These are phyloP conservation scores for Trichoplusia ni DNA, from an alignment of 1,140 invertebrate species.

Conservation along the genomic window DNA sequence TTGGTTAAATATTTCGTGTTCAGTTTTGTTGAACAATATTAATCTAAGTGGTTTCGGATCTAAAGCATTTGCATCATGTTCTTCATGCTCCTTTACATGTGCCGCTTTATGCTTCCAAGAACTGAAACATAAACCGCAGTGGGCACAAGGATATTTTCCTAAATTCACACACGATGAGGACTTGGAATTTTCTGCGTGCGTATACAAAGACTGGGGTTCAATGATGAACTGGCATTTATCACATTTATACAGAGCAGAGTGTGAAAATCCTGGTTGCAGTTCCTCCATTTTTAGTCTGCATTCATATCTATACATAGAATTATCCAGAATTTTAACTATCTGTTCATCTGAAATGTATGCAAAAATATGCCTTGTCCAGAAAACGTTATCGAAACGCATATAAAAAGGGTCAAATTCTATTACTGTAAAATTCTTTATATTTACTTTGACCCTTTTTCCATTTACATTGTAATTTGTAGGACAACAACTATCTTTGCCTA, in stretches of 20 bases:
- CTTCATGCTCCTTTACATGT: constrained; percentile 50
- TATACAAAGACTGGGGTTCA: constrained; percentile 41
- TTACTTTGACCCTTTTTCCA: constrained; percentile 2
- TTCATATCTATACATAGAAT: constrained; percentile 58
- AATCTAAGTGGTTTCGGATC: constrained; percentile 48
- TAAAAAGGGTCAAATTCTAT: constrained; percentile 52
- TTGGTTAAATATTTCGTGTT: constrained; percentile 47
- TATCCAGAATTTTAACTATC: constrained; percentile 40
- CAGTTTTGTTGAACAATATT: constrained; percentile 52
- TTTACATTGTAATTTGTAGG: constrained; percentile 45
- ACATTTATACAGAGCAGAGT: constrained; percentile 59
- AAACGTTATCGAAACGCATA: constrained; percentile 50
- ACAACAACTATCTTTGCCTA: constrained; percentile 28
- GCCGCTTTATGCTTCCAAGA: constrained; percentile 30
- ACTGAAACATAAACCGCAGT: constrained; percentile 51
- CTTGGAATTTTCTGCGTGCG: constrained; percentile 40
- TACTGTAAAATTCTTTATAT: constrained; percentile 32
- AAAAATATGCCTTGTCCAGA: constrained; percentile 61
- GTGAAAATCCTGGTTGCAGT: constrained; percentile 46
- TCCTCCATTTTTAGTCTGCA: constrained; percentile 57
- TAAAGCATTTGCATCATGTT: constrained; percentile 29
- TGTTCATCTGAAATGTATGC: constrained; percentile 29
- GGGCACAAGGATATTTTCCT: constrained; percentile 47
- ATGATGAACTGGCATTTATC: constrained; percentile 53
- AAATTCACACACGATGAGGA: constrained; percentile 10